Evolutionary conservation across 2,113 vertebrate genomes (phyloP), one percentile per base, ranked within the genome.

Genomic region (Oncorhynchus mykiss): DNA sequence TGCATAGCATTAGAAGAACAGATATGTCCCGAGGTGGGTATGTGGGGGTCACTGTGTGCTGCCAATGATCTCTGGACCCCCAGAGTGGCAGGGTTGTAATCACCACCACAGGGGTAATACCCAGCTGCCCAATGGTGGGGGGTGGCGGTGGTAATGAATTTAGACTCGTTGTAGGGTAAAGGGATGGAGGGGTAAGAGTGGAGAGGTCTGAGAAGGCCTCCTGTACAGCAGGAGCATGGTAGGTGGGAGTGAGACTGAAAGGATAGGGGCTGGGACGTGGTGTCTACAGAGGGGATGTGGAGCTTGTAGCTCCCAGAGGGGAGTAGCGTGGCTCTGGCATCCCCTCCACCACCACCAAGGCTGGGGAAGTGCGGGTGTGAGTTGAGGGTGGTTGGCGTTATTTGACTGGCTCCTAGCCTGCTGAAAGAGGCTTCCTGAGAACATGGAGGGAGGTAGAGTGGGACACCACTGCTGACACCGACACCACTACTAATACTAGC

Each of bases 1-100:
- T 96, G 96, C 90, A 97, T 90, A 89, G 96, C 91, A 22, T 94
- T 94, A 93, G 96, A 92, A 91, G 96, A 92, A 92, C 94, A 96
- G 91, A 95, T 85, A 81, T 90, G 96, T 78, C 96, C 82, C 2
- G 94, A 88, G 70, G 93, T 84, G 72, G 85, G 73, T 9, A 78
- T 73, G 51, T 80, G 75, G 45, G 80, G 88, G 81, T 96, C 96
- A 90, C 94, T 77, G 67, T 91, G 92, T 75, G 92, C 68, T 64
- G 22, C 45, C 6, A 92, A 67, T 74, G 73, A 76, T 87, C 82
- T 88, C 84, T 95, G 95, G 74, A 95, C 93, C 91, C 93, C 95
- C 1, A 92, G 77, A 76, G 91, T 88, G 86, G 94, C 93, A 2
- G 89, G 78, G 11, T 92, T 85, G 89, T 93, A 94, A 79, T 96